A percentile compares a stretch with the other conserved stretches of the same genome.
Conservation (phyloP, 2,888 invertebrate species). For the Phragmatobia fuliginosa region DNA sequence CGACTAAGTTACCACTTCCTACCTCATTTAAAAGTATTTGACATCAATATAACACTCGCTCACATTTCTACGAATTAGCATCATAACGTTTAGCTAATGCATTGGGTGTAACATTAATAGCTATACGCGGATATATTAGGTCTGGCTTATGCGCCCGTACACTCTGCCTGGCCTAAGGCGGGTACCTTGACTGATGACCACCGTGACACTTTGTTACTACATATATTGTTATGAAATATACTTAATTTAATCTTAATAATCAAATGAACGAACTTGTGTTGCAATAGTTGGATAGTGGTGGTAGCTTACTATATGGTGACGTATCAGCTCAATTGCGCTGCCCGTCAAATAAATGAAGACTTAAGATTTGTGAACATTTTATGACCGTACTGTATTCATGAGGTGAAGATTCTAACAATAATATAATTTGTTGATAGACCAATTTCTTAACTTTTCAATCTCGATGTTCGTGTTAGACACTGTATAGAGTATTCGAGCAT, state of each 20-base stretch:
- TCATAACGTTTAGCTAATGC: constrained; percentile 6
- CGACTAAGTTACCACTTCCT: constrained; percentile 10
- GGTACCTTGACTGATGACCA: not conserved
- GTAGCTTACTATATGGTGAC: no score
- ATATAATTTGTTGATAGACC: no score
- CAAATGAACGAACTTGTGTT: no score
- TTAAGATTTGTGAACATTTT: no score
- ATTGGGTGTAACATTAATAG: constrained; percentile 12
- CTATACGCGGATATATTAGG: constrained; percentile 27
- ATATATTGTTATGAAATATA: not conserved
- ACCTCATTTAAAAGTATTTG: constrained; percentile 11
- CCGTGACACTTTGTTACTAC: not conserved
- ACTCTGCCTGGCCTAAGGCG: constrained; percentile 2
- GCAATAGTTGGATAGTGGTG: no score
- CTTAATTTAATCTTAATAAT: no score
- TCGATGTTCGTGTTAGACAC: not conserved
- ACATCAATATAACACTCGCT: not conserved
- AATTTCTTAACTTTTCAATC: not conserved
- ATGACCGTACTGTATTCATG: no score
- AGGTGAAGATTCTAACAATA: no score
- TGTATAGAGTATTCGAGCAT: constrained; percentile 9
- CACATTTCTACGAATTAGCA: constrained; percentile 13
- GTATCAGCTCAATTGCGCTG: no score
- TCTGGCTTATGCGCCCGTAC: constrained; percentile 18
- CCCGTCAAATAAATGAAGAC: no score